phyloP scores from a whole-genome alignment of 2,888 invertebrate genomes.

The Gasteruption jaculator region DNA sequence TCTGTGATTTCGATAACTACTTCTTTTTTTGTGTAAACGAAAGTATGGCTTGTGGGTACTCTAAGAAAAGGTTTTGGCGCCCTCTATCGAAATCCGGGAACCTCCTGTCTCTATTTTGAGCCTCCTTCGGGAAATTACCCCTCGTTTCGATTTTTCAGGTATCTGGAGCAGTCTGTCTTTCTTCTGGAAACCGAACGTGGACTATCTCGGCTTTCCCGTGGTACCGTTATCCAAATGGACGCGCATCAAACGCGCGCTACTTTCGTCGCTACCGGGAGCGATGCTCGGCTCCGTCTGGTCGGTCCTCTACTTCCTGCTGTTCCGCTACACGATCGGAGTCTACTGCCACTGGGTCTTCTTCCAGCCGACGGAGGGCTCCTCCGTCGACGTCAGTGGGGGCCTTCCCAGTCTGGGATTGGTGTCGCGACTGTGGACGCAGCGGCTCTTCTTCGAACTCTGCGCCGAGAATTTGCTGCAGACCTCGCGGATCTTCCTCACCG shows the following conservation, averaged over 20 bases:
- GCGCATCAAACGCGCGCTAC: slow-evolving; percentile 61
- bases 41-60: no score
- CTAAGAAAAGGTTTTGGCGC: no score
- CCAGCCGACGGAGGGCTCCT: no score
- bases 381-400: slow-evolving; percentile 53
- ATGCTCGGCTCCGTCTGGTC: slow-evolving; percentile 61
- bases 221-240: slow-evolving; percentile 67
- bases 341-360: no score
- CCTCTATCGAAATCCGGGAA: no score
- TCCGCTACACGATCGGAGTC: slow-evolving; percentile 63
- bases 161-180: slow-evolving; percentile 64
- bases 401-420: slow-evolving; percentile 55
- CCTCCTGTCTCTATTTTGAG: no score
- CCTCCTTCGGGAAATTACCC: no score
- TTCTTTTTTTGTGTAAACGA: no score
- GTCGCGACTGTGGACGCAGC: slow-evolving; percentile 67
- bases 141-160: no score
- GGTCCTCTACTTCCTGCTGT: slow-evolving; percentile 58
- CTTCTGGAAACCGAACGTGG: slow-evolving; percentile 57
- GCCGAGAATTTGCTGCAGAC: slow-evolving; percentile 68
- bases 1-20: no score
- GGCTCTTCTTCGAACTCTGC: slow-evolving; percentile 65
- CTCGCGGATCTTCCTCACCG: slow-evolving; percentile 68
- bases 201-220: slow-evolving; percentile 64
- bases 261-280: slow-evolving; percentile 58